These are phyloP conservation scores for Hydrolagus colliei DNA, from an alignment of 2,797 vertebrate species.

Conservation along the genomic window DNA sequence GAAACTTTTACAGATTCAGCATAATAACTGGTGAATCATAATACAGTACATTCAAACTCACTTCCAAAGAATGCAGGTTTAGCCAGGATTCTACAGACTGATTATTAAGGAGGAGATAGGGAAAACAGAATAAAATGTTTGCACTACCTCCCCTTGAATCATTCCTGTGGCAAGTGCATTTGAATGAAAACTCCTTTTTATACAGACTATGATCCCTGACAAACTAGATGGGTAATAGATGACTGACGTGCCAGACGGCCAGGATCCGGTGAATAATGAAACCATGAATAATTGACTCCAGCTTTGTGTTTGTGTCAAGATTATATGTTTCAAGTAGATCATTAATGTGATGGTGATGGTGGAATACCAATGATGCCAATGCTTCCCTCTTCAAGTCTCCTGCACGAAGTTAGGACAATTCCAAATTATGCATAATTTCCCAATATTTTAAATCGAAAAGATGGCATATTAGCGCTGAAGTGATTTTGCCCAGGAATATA, in stretches of 20 bases:
- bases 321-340: not conserved
- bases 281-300: constrained; percentile 8
- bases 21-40: not conserved
- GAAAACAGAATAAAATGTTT: not conserved
- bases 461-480: too few species aligned
- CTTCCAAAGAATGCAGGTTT: not conserved
- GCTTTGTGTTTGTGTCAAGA: not conserved
- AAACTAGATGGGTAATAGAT: not conserved
- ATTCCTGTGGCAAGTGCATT: too few species aligned
- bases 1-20: not conserved
- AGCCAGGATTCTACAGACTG: not conserved
- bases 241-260: not conserved
- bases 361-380: not conserved
- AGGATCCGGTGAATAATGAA: not conserved
- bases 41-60: not conserved
- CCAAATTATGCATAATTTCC: too few species aligned
- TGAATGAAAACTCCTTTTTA: not conserved
- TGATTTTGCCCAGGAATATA: too few species aligned
- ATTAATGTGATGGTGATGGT: not conserved
- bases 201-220: not conserved
- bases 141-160: not conserved
- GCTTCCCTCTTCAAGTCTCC: not conserved
- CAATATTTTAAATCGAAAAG: too few species aligned
- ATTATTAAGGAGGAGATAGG: not conserved
- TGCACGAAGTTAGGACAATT: not conserved